Percentiles rank a stretch among this genome's conserved stretches.
Conservation (phyloP, 2,797 vertebrate species). For the Alcedo quadribrachys region DNA sequence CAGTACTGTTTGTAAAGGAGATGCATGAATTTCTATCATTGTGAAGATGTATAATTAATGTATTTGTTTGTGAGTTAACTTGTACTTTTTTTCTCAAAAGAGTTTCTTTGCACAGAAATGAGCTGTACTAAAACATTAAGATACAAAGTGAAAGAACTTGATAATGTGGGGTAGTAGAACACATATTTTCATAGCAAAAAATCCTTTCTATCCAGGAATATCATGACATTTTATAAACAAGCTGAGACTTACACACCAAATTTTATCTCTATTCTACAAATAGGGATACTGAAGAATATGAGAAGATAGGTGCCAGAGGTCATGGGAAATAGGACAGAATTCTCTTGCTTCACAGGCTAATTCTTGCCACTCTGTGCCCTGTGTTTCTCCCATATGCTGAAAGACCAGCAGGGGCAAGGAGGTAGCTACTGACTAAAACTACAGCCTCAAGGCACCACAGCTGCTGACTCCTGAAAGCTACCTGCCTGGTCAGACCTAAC, state of each 20-base stretch:
- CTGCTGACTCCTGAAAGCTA: not conserved
- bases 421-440: not conserved
- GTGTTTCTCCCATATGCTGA: not conserved
- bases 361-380: not conserved
- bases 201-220: not conserved
- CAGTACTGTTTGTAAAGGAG: not conserved
- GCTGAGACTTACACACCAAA: not conserved
- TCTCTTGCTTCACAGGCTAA: not conserved
- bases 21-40: not conserved
- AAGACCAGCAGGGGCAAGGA: not conserved
- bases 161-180: not conserved
- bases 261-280: constrained; percentile 40
- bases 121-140: not conserved
- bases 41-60: not conserved
- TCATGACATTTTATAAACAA: constrained; percentile 45
- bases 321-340: constrained; percentile 4
- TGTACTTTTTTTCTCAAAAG: not conserved
- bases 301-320: constrained; percentile 10
- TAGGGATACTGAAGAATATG: not conserved
- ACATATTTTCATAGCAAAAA: constrained; percentile 5
- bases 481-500: not conserved
- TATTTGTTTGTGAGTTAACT: not conserved
- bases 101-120: not conserved
- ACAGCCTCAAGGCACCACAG: not conserved
- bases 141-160: not conserved